Evolutionary conservation across 1,140 invertebrate species (phyloP), one percentile per base, ranked within the genome.

Genomic region (Pachyrhynchus sulphureomaculatus): DNA sequence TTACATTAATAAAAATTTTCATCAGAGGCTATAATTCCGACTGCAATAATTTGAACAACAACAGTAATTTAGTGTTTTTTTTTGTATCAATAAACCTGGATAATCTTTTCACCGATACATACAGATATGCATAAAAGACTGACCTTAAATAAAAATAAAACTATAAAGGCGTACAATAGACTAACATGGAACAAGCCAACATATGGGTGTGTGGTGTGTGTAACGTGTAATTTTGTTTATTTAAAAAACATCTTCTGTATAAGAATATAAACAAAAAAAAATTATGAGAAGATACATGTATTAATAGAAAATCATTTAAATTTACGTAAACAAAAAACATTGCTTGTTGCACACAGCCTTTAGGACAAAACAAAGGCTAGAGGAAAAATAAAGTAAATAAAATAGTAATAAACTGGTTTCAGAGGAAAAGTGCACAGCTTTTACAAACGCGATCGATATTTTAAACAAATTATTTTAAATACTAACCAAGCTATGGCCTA

Each of bases 361-460:
- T 26, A 32, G 54, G 54, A 57, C 54, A 57, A 45, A 57, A 57
- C 54, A 57, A 48, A 57, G 41, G 54, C 54, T 42, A 57, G 10
- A 55, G 24, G 20, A 53, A 53, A 49, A 49, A 23, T 1, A 34
- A n/a, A n/a, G n/a, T n/a, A n/a, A n/a, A n/a, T n/a, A n/a, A n/a
- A n/a, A n/a, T n/a, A n/a, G 39, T 37, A 53, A 53, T 32, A 49
- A 33, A 18, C 15, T 24, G 24, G 20, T 15, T 18, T 49, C 8
- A 6, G 21, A 18, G 24, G 32, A 13, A 32, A 23, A 33, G 42
- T 13, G 20, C n/a, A 23, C 42, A 26, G n/a, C 23, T 26, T 45
- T 23, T 13, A 5, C 5, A 29, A 26, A 26, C 24, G 1, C 26
- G 1, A 10, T 29, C n/a, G n/a, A n/a, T n/a, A n/a, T n/a, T n/a